Evolutionary conservation across 2,888 invertebrate genomes (phyloP).

Genomic region (Dichetophora obliterata): DNA sequence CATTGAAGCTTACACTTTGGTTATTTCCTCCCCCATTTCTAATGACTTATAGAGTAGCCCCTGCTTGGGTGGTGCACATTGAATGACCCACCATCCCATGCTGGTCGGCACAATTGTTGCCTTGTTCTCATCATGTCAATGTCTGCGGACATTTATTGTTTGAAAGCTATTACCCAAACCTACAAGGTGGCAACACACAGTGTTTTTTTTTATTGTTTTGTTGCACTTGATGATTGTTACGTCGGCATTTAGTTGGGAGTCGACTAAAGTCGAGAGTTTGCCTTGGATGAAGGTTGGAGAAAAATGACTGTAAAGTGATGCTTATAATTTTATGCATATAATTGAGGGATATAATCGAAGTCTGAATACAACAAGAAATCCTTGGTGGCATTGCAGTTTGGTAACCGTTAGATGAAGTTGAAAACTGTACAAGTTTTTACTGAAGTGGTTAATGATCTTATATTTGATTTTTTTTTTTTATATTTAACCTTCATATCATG

Average conservation of each 20-base stretch:
- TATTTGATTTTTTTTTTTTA: too few relatives aligned
- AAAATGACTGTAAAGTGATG: slow-evolving; percentile 9
- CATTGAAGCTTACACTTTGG: slow-evolving; percentile 58
- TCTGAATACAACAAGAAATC: too few relatives aligned
- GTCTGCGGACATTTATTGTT: slow-evolving; percentile 69
- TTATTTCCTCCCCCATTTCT: slow-evolving; percentile 52
- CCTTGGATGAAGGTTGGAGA: background rate
- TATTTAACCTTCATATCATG: too few relatives aligned
- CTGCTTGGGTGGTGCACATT: slow-evolving; percentile 19
- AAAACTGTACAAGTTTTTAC: too few relatives aligned
- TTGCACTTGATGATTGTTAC: slow-evolving; percentile 9
- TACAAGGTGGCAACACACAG: slow-evolving; percentile 20
- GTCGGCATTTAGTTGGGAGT: background rate
- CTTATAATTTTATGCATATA: slow-evolving; percentile 22
- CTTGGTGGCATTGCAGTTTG: too few relatives aligned
- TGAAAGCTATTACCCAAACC: slow-evolving; percentile 67
- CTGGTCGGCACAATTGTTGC: slow-evolving; percentile 47
- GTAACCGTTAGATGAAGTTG: too few relatives aligned
- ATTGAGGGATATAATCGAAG: slow-evolving; percentile 13
- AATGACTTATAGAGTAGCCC: slow-evolving; percentile 19
- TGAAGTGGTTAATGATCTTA: too few relatives aligned
- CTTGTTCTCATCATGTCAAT: slow-evolving; percentile 62
- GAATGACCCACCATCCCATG: background rate
- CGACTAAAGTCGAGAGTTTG: background rate
- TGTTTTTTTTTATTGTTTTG: background rate